Evolutionary conservation across 1,140 invertebrate genomes (phyloP), one percentile per base, ranked within the genome.

Genomic region (Zeugodacus cucurbitae): DNA sequence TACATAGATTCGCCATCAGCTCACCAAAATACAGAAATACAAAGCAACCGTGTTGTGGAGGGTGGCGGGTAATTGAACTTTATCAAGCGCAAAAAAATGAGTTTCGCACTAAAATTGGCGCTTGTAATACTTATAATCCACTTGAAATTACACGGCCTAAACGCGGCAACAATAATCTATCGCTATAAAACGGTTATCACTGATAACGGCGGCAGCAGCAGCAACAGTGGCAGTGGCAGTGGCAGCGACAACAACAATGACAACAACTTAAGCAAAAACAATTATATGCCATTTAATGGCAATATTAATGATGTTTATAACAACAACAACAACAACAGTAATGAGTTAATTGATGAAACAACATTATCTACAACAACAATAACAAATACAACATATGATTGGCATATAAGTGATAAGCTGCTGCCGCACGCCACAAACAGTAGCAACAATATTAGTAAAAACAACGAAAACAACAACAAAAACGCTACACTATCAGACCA

Each of bases 131-230:
- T 82, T 2, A 17, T 82, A 82, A 82, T 82, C 22, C 37, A 48
- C n/a, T 48, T 82, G 22, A 44, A 48, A 82, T 82, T 82, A 54
- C 74, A 82, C 74, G 74, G 10, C 22, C n/a, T 82, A 29, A 44
- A 82, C 2, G 22, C 74, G 26, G 41, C 74, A 26, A 44, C 41
- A n/a, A 22, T 48, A 22, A 29, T 29, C 74, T n/a, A 82, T 82
- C 74, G 74, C 26, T 82, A 48, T 82, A 82, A 54, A 82, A 82
- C 74, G n/a, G n/a, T 26, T 82, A 82, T 82, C 74, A 82, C 2
- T n/a, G 41, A 82, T 54, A 82, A 4, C 11, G 34, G 14, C 26
- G 48, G 11, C n/a, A 26, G 11, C 22, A 48, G 5, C 41, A 41
- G 14, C 20, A 78, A 26, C 22, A 17, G 26, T 3, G 29, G 62